A percentile compares a stretch with the other conserved stretches of the same genome.
Evolutionary conservation across 2,888 invertebrate genomes (phyloP).

Genomic region (Zygothrica quintamaculata): DNA sequence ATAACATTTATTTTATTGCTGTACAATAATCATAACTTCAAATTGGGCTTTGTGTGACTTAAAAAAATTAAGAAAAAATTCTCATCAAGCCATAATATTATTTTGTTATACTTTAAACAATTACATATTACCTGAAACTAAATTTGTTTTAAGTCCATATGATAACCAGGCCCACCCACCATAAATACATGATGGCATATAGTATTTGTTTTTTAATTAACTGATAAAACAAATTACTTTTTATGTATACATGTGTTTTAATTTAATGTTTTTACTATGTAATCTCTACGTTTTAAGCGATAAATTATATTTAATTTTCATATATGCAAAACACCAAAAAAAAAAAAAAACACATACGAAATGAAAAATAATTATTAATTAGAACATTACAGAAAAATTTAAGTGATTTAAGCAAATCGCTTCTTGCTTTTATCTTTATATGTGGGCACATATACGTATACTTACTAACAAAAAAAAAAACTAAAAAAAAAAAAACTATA

Average conservation of each 20-base stretch:
- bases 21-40: conserved; percentile 33
- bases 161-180: conserved; percentile 54
- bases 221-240: conserved; percentile 13
- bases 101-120: neutral
- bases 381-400: conserved; percentile 13
- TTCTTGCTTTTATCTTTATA: conserved; percentile 47
- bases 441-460: conserved; percentile 25
- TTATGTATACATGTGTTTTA: conserved; percentile 33
- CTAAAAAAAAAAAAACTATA: conserved; percentile 32
- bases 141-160: conserved; percentile 40
- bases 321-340: conserved; percentile 23
- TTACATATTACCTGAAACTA: conserved; percentile 37
- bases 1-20: conserved; percentile 33
- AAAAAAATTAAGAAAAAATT: neutral
- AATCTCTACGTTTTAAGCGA: conserved; percentile 17
- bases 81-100: too few relatives aligned
- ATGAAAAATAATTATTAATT: conserved; percentile 2
- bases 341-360: conserved; percentile 1
- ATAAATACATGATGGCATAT: conserved; percentile 36
- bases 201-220: conserved; percentile 35
- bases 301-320: conserved; percentile 13
- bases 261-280: conserved; percentile 18
- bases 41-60: neutral
- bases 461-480: too few relatives aligned
- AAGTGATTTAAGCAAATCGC: conserved; percentile 34